Base-by-base conservation (phyloP, 2,797 vertebrate genomes). In the Ctenochaetus hawaiiensis region DNA sequence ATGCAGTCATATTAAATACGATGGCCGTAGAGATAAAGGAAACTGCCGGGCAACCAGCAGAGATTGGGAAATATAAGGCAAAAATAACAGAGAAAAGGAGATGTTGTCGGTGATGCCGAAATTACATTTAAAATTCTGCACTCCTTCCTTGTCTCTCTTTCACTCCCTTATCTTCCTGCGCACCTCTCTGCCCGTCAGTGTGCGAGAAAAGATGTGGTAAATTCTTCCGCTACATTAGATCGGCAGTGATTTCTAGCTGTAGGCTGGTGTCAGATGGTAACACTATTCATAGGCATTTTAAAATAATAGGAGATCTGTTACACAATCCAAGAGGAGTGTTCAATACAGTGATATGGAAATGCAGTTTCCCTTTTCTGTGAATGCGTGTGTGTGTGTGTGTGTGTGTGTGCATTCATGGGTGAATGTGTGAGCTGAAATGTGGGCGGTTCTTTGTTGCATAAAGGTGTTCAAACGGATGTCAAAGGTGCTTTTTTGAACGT, bases 271-370 rank as follows among this genome's bases (percentile, higher is more conserved):
- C 69, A 65, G 72, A 81, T 79, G 65, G 67, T 78, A 88, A 84
- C 71, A 65, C 77, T 80, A 82, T 91, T 90, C 83, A 88, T 84
- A 78, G 87, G 77, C 41, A 66, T 82, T 80, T 91, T 91, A 89
- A 90, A 89, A 92, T 89, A 83, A 91, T 82, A 79, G 54, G 48
- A 77, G 81, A 90, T 77, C 45, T 64, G 51, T 57, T 74, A 53
- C 63, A 75, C 72, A 62, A 82, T 75, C 66, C 26, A 65, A 68
- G 60, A 61, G 12, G 60, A 59, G 1, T 62, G 13, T 39, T 73
- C 26, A 20, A 45, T 65, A 68, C 18, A 43, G 47, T 56, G 22
- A 67, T 64, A 80, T 39, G 56, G 58, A 64, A 70, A 82, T 39
- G 48, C 48, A 59, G 57, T 52, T 75, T 77, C 7, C 37, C 61